phyloP scores from a whole-genome alignment of 2,888 invertebrate genomes.

The Chironomus tentans region DNA sequence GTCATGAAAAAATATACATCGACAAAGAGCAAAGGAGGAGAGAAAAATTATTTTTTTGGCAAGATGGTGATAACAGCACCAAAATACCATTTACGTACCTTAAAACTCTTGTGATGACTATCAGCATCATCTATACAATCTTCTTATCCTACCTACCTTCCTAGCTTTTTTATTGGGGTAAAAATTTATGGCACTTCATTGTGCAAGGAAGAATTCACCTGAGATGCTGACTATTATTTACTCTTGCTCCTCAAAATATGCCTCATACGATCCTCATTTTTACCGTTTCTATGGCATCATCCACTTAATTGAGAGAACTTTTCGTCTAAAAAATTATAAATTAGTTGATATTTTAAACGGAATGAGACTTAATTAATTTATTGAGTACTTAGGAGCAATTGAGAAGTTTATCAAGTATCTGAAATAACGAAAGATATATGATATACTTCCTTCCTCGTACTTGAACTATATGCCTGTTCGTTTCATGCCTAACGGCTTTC shows the following conservation, averaged over 20 bases:
- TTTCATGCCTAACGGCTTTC: no score
- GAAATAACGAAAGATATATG: no score
- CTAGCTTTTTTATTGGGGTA: background rate
- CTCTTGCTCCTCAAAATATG: background rate
- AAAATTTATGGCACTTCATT: background rate
- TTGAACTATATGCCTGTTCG: background rate
- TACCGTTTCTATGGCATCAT: no score
- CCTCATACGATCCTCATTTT: no score
- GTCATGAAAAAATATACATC: background rate
- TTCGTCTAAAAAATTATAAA: no score
- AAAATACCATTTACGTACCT: background rate
- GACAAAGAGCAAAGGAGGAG: no score
- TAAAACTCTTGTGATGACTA: background rate
- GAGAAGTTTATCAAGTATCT: no score
- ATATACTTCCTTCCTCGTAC: background rate
- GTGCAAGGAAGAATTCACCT: background rate
- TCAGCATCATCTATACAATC: background rate
- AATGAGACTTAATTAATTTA: no score
- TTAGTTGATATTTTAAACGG: no score
- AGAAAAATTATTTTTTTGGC: background rate
- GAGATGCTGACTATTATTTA: background rate
- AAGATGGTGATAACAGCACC: constrained; percentile 6
- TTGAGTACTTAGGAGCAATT: no score
- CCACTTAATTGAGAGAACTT: no score
- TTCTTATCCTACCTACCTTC: background rate